A percentile compares a stretch with the other conserved stretches of the same genome.
Conservation (phyloP, 2,113 vertebrate species). For the Semnornis frantzii region DNA sequence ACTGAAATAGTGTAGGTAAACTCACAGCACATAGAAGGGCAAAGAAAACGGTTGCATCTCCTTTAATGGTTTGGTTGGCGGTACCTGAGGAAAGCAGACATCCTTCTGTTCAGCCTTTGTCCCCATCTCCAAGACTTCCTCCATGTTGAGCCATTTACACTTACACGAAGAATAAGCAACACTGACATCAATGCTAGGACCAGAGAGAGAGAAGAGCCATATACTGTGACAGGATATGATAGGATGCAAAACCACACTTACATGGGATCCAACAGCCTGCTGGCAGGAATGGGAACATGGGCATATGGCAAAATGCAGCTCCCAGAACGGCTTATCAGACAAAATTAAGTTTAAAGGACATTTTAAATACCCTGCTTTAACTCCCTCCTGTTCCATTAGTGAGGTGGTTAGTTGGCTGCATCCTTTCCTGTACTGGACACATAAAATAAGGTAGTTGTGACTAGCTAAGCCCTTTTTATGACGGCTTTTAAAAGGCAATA, state of each 20-base stretch:
- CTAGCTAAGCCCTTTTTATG: background rate
- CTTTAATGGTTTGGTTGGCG: background rate
- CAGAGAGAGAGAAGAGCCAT: background rate
- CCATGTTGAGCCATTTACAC: background rate
- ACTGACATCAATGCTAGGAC: background rate
- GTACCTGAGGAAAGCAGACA: background rate
- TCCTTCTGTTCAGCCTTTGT: background rate
- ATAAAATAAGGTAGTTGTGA: background rate
- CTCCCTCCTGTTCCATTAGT: background rate
- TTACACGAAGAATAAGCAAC: background rate
- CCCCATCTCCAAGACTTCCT: background rate
- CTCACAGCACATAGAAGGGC: background rate
- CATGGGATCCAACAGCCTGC: background rate
- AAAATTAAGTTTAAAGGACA: background rate
- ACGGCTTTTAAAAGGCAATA: background rate
- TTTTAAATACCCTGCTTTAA: background rate
- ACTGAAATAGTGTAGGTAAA: background rate
- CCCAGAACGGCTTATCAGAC: background rate
- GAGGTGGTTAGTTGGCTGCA: background rate
- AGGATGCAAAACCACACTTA: background rate
- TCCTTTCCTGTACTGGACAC: background rate
- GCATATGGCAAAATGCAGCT: background rate
- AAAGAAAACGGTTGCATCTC: background rate
- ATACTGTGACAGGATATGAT: background rate
- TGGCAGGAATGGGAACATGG: background rate